A percentile compares a stretch with the other conserved stretches of the same genome.
phyloP scores from a whole-genome alignment of 2,888 invertebrate species.

The Agonopterix alstromeriana region DNA sequence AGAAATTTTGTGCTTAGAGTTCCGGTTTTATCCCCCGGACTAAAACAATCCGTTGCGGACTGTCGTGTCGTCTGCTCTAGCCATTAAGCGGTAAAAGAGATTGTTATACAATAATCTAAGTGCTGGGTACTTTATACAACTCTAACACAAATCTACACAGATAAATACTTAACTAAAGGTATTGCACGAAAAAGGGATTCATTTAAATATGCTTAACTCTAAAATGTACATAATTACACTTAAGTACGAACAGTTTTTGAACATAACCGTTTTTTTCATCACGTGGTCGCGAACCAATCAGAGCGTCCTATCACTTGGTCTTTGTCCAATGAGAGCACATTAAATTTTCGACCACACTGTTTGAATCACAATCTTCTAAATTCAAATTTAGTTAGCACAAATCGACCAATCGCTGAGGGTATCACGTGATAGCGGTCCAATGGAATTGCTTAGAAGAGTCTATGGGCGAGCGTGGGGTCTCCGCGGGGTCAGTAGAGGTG shows the following conservation, averaged over 20 bases:
- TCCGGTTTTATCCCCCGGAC: too few species aligned
- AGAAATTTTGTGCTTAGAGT: too few species aligned
- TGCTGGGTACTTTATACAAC: slow-evolving; percentile 53
- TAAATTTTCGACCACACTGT: too few species aligned
- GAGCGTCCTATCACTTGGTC: neutral
- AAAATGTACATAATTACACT: slow-evolving; percentile 72
- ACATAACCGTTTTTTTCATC: slow-evolving; percentile 15
- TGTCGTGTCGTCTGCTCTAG: too few species aligned
- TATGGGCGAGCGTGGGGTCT: slow-evolving; percentile 2
- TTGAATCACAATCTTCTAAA: too few species aligned
- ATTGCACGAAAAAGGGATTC: slow-evolving; percentile 67
- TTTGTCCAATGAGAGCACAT: neutral
- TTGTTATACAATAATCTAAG: slow-evolving; percentile 7
- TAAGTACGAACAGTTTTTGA: slow-evolving; percentile 19
- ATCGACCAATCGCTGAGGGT: neutral
- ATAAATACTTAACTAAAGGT: slow-evolving; percentile 74
- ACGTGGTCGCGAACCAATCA: slow-evolving; percentile 2
- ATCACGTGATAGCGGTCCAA: slow-evolving; percentile 2
- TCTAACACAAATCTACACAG: slow-evolving; percentile 59
- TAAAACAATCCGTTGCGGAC: too few species aligned
- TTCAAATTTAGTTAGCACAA: too few species aligned
- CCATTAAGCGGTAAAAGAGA: neutral
- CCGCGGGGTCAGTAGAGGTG: slow-evolving; percentile 19
- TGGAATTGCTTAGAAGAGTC: slow-evolving; percentile 9
- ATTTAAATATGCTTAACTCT: slow-evolving; percentile 45